Evolutionary conservation across 2,797 vertebrate species (phyloP).

Genomic region (Cephalopachus bancanus): DNA sequence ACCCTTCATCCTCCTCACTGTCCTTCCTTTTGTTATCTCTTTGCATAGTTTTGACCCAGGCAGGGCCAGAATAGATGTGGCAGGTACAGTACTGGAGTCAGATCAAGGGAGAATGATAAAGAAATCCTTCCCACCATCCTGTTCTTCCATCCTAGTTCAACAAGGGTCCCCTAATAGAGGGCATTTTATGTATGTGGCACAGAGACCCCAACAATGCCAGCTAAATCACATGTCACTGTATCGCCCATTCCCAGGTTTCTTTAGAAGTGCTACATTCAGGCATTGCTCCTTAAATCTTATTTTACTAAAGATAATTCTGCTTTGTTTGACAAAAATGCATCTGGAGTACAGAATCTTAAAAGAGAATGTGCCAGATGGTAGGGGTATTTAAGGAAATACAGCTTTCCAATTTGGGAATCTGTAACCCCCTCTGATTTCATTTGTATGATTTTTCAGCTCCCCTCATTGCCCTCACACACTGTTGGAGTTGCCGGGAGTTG

Average conservation of each 20-base stretch:
- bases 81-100: not conserved
- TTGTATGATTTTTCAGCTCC: slow-evolving; percentile 49
- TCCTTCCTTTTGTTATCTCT: not conserved
- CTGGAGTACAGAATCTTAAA: slow-evolving; percentile 77
- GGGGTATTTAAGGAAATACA: slow-evolving; percentile 80
- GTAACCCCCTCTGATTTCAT: slow-evolving; percentile 74
- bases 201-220: not conserved
- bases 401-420: slow-evolving; percentile 69
- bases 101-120: not conserved
- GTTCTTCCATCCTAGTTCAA: not conserved
- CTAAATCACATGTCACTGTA: not conserved
- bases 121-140: too few species aligned
- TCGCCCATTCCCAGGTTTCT: not conserved
- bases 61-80: fast-evolving
- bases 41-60: not conserved
- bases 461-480: not conserved
- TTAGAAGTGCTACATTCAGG: not conserved
- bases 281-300: slow-evolving; percentile 61
- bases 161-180: not conserved
- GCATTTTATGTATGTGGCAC: not conserved
- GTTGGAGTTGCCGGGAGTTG: slow-evolving; percentile 39
- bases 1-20: not conserved
- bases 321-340: slow-evolving; percentile 79
- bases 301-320: slow-evolving; percentile 79
- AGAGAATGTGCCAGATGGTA: slow-evolving; percentile 73